Evolutionary conservation across 2,888 invertebrate genomes (phyloP), one percentile per base, ranked within the genome.

Genomic region (Tridacna crocea): DNA sequence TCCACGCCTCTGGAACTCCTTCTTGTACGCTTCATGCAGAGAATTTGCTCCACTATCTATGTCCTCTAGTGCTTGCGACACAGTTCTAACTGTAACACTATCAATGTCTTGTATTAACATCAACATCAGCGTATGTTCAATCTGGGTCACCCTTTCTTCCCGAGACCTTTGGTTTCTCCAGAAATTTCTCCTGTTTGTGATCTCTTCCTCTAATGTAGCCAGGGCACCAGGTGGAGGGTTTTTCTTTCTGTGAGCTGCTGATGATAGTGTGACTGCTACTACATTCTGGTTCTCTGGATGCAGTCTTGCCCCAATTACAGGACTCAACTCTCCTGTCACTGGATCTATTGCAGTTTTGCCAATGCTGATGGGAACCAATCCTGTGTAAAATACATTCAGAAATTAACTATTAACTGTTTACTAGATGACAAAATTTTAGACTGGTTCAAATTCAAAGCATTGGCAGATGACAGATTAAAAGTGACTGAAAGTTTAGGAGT

Each of bases 151-250:
- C 46, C 93, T 93, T 61, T 83, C 87, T 79, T 93, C 93, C 48
- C 88, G 87, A 68, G 92, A 90, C 68, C 92, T 73, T 79, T 93
- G 93, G n/a, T 93, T 85, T 55, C 93, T 78, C 93, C 93, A 93
- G 91, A 89, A 93, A 26, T 90, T 89, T 12, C 89, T 87, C 17
- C 93, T 85, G 19, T 92, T 92, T 8, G 92, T 90, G 2, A 92
- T 88, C 80, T 94, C 94, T 61, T 94, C 94, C 77, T 93, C 93
- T 46, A 94, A 84, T 87, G 92, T 87, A 17, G 93, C 89, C 11
- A 91, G 74, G 10, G 93, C 92, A 15, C 93, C 93, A 15, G 93
- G 91, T 61, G 93, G 93, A 13, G 93, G 91, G 65, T 89, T 91
- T 22, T 90, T 89, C 80, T 92, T 92, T 46, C 90, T 88, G 75